These are phyloP conservation scores for Heliconius congener DNA, from an alignment of 1,140 invertebrate species.

Conservation along the genomic window DNA sequence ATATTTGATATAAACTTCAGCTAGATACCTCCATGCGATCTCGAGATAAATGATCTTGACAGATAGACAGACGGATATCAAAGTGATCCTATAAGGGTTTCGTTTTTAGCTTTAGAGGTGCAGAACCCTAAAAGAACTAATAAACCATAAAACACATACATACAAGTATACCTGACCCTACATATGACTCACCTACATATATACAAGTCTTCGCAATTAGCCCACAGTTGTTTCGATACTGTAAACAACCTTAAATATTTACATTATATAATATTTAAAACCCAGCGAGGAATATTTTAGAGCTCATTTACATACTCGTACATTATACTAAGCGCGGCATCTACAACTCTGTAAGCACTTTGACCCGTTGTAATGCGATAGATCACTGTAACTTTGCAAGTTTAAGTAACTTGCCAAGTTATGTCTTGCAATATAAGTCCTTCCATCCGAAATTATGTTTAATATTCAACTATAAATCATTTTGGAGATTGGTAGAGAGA, in stretches of 20 bases:
- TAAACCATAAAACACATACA: too few species aligned
- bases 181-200: too few species aligned
- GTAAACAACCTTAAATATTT: neutral
- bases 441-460: conserved; percentile 22
- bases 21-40: too few species aligned
- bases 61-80: too few species aligned
- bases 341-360: conserved; percentile 25
- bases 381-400: conserved; percentile 38
- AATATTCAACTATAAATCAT: conserved; percentile 31
- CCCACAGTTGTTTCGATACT: neutral
- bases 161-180: too few species aligned
- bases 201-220: too few species aligned
- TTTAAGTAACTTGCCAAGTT: conserved; percentile 32
- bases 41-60: too few species aligned
- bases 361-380: conserved; percentile 33
- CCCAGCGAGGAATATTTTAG: neutral
- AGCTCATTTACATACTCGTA: conserved; percentile 18
- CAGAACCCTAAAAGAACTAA: too few species aligned
- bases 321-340: conserved; percentile 20
- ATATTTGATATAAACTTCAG: too few species aligned
- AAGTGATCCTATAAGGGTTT: too few species aligned
- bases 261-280: conserved; percentile 1
- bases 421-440: conserved; percentile 26
- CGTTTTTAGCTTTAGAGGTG: too few species aligned
- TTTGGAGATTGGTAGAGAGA: neutral